Evolutionary conservation across 2,888 invertebrate species (phyloP).

Genomic region (Choristoneura rosaceana): DNA sequence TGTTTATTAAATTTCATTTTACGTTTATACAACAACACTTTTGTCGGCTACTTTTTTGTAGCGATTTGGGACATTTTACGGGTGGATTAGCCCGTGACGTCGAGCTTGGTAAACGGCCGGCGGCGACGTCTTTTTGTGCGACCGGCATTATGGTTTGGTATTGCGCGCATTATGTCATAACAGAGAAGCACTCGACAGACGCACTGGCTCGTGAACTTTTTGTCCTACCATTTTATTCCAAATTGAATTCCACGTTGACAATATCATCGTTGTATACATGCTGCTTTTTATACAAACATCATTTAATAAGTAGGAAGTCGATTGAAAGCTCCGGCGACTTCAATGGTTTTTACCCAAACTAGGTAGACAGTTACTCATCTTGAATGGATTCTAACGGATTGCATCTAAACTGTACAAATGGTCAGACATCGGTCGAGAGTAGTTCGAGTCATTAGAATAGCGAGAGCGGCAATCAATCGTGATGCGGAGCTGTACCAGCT

Average conservation of each 20-base stretch:
- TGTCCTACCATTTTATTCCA: slow-evolving; percentile 72
- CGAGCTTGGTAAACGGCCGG: slow-evolving; percentile 70
- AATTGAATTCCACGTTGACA: slow-evolving; percentile 82
- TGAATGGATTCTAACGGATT: slow-evolving; percentile 35
- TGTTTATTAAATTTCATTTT: slow-evolving; percentile 86
- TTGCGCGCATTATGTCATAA: slow-evolving; percentile 85
- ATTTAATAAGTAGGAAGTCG: slow-evolving; percentile 55
- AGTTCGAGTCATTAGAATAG: slow-evolving; percentile 15
- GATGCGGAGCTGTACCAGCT: slow-evolving; percentile 8
- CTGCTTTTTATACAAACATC: slow-evolving; percentile 71
- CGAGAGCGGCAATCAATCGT: slow-evolving; percentile 20
- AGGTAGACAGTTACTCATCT: slow-evolving; percentile 37
- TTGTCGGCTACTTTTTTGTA: slow-evolving; percentile 81
- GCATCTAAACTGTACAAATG: slow-evolving; percentile 25
- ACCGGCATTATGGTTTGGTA: slow-evolving; percentile 76
- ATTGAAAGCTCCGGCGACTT: slow-evolving; percentile 41
- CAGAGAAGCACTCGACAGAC: slow-evolving; percentile 72
- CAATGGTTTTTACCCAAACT: slow-evolving; percentile 21
- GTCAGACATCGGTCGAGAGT: slow-evolving; percentile 16
- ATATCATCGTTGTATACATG: slow-evolving; percentile 77
- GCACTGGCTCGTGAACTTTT: slow-evolving; percentile 69
- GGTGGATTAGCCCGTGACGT: slow-evolving; percentile 79
- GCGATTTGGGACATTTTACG: slow-evolving; percentile 84
- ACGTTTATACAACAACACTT: slow-evolving; percentile 84
- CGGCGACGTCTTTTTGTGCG: slow-evolving; percentile 79